These are phyloP conservation scores for Macrobrachium nipponense DNA, from an alignment of 1,140 invertebrate species.

Conservation along the genomic window DNA sequence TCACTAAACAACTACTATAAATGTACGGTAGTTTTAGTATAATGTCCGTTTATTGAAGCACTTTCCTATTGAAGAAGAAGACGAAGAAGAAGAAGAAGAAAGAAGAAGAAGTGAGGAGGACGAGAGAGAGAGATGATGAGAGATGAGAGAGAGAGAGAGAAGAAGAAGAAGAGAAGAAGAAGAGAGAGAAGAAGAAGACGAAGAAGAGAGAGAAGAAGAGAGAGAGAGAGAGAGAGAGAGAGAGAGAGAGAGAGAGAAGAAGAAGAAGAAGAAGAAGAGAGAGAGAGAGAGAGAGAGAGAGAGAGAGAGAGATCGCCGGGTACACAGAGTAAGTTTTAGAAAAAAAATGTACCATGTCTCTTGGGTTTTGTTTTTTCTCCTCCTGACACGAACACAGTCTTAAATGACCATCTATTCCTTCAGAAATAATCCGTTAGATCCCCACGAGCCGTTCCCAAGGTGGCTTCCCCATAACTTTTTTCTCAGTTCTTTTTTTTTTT, in stretches of 20 bases:
- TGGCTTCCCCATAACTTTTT: too few relatives aligned
- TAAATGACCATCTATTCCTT: too few relatives aligned
- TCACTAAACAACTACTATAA: background rate
- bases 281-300: conserved; percentile 9
- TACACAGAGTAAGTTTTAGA: too few relatives aligned
- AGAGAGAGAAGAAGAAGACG: background rate
- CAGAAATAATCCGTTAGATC: too few relatives aligned
- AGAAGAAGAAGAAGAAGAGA: conserved; percentile 11
- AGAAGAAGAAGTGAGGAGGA: background rate
- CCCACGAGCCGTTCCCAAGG: too few relatives aligned
- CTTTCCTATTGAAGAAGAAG: background rate
- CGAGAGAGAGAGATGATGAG: background rate
- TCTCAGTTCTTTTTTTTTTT: too few relatives aligned
- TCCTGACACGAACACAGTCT: too few relatives aligned
- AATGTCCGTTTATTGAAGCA: background rate
- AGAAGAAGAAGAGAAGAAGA: background rate
- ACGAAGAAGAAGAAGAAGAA: background rate
- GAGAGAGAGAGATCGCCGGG: background rate
- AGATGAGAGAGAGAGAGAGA: background rate
- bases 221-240: conserved; percentile 17
- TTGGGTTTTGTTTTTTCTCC: too few relatives aligned
- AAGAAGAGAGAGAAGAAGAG: conserved; percentile 1
- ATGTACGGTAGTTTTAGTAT: too few relatives aligned
- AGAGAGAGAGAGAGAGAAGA: conserved; percentile 19
- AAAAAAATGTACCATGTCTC: too few relatives aligned